Base-by-base conservation (phyloP, 2,888 invertebrate species). In the Tinea pellionella region DNA sequence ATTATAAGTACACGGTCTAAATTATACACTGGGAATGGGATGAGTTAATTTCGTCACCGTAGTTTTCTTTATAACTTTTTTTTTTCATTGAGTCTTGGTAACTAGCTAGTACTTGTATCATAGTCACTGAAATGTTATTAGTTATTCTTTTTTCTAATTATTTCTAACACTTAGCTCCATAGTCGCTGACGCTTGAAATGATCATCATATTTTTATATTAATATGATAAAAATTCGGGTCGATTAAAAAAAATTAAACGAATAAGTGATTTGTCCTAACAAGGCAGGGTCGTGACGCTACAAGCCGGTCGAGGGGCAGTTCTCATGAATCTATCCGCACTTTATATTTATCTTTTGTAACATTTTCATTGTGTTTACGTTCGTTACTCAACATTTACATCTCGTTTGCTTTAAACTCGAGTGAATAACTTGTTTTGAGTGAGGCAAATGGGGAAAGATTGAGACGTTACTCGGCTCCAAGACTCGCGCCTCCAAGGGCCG, bases 291-390 rank as follows among this genome's bases (percentile, higher is more conserved):
- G 57, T 30, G 57, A 57, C 32, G 16, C n/a, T 7, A 24, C 55
- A 55, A 55, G 6, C 15, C 4, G 32, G 13, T 32, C 57, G 32
- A 57, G 57, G 57, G 57, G 57, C 57, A 57, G 57, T 57, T 57
- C 57, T 57, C 57, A 57, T 16, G 57, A 57, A 32, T 57, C 57
- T 57, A 57, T 57, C 32, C 4, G 19, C 32, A 30, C 66, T 69
- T 72, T 67, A 70, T 73, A 71, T 75, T 72, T 75, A 72, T 70
- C 73, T 70, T 75, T 74, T 68, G 72, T 70, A 71, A 73, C 71
- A 75, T 73, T 74, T 73, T 73, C 72, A 73, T 75, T 75, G 72
- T 62, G 59, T 77, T 76, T 77, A 72, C 69, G 67, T 73, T 74
- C 72, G 72, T 74, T 75, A 71, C 62, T 66, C 63, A 59, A 63